A percentile compares a stretch with the other conserved stretches of the same genome.
phyloP scores from a whole-genome alignment of 2,797 vertebrate species.

The Anas bernieri region DNA sequence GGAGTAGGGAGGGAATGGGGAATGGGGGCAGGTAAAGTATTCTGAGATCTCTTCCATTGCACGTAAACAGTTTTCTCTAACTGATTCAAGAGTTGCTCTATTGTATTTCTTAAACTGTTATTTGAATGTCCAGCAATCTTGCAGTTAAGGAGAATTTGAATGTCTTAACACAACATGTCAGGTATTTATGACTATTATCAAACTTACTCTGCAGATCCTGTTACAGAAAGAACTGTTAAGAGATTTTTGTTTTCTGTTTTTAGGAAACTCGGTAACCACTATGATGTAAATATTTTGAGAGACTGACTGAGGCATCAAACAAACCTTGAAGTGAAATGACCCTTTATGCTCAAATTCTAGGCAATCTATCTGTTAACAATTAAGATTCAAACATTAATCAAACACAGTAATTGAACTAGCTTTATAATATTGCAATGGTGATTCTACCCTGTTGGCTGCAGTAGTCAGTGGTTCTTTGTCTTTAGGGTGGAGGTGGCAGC shows the following conservation, averaged over 20 bases:
- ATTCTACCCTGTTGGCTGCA: not conserved
- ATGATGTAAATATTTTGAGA: not conserved
- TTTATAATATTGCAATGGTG: not conserved
- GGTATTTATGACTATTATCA: not conserved
- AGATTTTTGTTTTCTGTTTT: not conserved
- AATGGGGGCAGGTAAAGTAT: not conserved
- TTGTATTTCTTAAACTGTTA: not conserved
- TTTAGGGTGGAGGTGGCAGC: not conserved
- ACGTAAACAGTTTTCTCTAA: not conserved
- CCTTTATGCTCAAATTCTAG: not conserved
- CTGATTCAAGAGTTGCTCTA: not conserved
- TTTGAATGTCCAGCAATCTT: not conserved
- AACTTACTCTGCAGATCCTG: not conserved
- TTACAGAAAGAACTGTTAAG: not conserved
- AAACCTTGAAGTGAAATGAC: not conserved
- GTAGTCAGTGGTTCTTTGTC: not conserved
- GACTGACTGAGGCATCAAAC: not conserved
- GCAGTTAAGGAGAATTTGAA: not conserved
- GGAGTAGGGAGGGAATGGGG: not conserved
- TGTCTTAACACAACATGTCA: too few relatives aligned
- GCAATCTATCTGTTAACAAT: not conserved
- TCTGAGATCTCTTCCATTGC: not conserved
- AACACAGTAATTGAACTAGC: not conserved
- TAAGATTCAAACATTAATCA: not conserved
- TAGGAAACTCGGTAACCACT: not conserved